These are phyloP conservation scores for Strix uralensis DNA, from an alignment of 2,113 vertebrate genomes.

Conservation along the genomic window DNA sequence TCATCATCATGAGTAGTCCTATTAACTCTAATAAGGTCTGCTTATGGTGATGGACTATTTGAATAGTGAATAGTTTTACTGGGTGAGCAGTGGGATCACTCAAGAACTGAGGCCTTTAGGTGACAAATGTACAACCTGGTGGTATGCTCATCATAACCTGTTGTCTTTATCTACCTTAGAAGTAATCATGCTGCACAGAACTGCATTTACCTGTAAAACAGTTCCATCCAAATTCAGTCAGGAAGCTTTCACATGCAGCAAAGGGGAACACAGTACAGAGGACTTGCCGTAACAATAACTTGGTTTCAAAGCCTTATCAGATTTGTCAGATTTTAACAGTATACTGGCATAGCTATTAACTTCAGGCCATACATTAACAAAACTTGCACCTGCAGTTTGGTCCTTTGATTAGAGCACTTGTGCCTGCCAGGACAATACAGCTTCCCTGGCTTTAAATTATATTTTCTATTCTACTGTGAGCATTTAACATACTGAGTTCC, in stretches of 20 bases:
- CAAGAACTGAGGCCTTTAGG: not conserved
- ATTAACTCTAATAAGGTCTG: not conserved
- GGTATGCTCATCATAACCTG: not conserved
- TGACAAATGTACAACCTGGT: not conserved
- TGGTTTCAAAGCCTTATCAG: not conserved
- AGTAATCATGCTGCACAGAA: not conserved
- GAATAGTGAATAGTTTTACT: not conserved
- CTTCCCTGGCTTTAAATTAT: not conserved
- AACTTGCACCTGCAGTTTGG: not conserved
- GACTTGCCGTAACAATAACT: not conserved
- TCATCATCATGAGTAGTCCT: not conserved
- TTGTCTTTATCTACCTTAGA: not conserved
- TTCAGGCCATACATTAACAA: not conserved
- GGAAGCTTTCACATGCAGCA: not conserved
- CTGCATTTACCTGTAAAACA: not conserved
- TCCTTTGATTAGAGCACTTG: not conserved
- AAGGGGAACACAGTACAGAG: not conserved
- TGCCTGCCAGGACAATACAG: not conserved
- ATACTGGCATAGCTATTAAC: not conserved
- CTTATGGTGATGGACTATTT: not conserved
- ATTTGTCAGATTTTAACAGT: not conserved
- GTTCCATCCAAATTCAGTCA: not conserved
- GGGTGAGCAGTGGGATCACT: not conserved
- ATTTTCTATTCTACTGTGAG: slow-evolving; percentile 23
- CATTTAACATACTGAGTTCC: not conserved